Conservation (phyloP, 2,888 invertebrate genomes). For the Andrena praecox region DNA sequence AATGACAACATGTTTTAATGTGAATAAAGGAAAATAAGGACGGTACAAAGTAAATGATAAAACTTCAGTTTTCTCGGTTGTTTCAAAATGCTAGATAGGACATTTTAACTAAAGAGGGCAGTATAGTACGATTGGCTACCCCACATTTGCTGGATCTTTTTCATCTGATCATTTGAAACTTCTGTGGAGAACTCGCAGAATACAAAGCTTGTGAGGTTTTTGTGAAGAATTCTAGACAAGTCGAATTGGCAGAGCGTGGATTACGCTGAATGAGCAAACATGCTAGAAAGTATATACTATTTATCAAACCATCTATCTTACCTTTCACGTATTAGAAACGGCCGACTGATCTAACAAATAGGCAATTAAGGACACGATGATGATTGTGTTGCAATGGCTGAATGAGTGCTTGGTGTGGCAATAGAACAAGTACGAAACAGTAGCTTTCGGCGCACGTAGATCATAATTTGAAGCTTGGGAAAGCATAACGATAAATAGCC, state of each 20-base stretch:
- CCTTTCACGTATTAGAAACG: constrained; percentile 14
- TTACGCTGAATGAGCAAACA: background rate
- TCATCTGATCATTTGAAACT: background rate
- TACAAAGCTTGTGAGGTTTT: too few species aligned
- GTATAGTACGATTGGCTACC: too few species aligned
- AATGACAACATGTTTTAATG: too few species aligned
- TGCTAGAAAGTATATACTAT: background rate
- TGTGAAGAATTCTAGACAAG: too few species aligned
- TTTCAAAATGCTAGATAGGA: too few species aligned
- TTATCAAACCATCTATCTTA: constrained; percentile 1
- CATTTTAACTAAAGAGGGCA: too few species aligned
- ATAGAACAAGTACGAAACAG: background rate
- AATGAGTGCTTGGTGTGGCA: background rate
- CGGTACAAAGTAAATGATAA: too few species aligned
- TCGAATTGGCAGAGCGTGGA: background rate
- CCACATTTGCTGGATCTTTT: too few species aligned
- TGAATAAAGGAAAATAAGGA: too few species aligned
- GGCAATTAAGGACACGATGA: constrained; percentile 26
- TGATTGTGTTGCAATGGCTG: constrained; percentile 1
- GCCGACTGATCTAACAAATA: constrained; percentile 8
- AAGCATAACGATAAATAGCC: too few species aligned
- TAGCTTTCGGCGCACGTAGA: background rate
- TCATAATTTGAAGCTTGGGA: background rate
- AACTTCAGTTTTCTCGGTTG: too few species aligned
- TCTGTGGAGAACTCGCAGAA: background rate